These are phyloP conservation scores for Gobionotothen gibberifrons DNA, from an alignment of 2,797 vertebrate genomes.

Conservation along the genomic window DNA sequence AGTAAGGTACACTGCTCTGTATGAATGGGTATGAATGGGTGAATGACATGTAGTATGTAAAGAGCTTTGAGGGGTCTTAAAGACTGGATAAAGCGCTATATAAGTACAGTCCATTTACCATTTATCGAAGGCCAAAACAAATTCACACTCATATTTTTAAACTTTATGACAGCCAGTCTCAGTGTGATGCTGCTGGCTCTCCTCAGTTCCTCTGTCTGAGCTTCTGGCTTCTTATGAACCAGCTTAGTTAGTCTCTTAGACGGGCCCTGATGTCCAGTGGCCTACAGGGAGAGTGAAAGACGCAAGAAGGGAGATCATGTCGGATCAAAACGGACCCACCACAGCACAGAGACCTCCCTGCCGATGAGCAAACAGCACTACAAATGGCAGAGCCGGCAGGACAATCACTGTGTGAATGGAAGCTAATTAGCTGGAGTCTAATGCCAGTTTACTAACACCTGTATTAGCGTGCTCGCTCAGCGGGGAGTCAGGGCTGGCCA, in stretches of 20 bases:
- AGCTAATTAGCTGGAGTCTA: conserved; percentile 89
- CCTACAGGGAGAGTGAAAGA: conserved; percentile 52
- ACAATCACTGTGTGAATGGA: conserved; percentile 87
- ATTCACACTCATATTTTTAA: not conserved
- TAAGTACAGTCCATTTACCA: too few species aligned
- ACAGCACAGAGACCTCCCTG: conserved; percentile 88
- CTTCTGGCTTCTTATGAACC: conserved; percentile 25
- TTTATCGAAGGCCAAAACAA: not conserved
- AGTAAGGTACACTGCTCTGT: too few species aligned
- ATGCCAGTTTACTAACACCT: conserved; percentile 96
- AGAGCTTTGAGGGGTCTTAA: too few species aligned
- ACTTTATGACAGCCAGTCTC: not conserved
- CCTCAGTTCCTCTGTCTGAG: conserved; percentile 1
- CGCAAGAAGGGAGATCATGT: conserved; percentile 73
- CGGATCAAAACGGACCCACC: conserved; percentile 89
- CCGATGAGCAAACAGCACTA: conserved; percentile 85
- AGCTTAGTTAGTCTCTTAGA: conserved; percentile 29
- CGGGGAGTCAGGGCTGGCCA: conserved; percentile 86
- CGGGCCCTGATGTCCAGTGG: conserved; percentile 31
- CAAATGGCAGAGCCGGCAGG: conserved; percentile 86
- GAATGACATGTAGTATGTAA: too few species aligned
- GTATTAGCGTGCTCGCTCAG: conserved; percentile 90
- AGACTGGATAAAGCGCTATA: too few species aligned
- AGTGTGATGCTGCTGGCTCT: not conserved
- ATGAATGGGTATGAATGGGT: too few species aligned